Evolutionary conservation across 2,888 invertebrate species (phyloP).

Genomic region (Syrista parreyssii): DNA sequence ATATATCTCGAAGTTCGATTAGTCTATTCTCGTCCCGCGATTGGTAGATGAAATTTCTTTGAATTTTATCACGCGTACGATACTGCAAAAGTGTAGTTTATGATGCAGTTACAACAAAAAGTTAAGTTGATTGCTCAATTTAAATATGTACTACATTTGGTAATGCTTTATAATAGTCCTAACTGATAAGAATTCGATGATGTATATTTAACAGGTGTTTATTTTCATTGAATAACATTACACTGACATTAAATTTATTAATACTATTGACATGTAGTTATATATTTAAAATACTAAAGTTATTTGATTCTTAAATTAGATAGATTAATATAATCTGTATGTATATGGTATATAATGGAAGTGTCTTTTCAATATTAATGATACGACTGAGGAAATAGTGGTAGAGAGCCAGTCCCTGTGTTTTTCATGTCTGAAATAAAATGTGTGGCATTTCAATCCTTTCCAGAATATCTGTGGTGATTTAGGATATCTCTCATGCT

Average conservation of each 20-base stretch:
- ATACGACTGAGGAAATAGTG: too few species aligned
- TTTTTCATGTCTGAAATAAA: too few species aligned
- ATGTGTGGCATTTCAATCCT: too few species aligned
- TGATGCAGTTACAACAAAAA: not conserved
- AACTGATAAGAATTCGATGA: not conserved
- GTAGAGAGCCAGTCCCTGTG: too few species aligned
- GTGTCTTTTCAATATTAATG: not conserved
- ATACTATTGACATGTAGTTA: not conserved
- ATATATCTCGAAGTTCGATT: not conserved
- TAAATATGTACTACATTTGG: not conserved
- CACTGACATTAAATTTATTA: not conserved
- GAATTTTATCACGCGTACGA: not conserved
- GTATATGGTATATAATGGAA: not conserved
- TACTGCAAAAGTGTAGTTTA: not conserved
- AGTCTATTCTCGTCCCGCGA: too few species aligned
- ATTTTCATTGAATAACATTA: slow-evolving; percentile 7
- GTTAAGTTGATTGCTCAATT: not conserved
- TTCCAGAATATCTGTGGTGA: too few species aligned
- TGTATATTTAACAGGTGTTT: not conserved
- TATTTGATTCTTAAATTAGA: not conserved
- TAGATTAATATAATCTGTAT: not conserved
- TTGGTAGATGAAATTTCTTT: not conserved
- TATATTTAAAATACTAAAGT: not conserved
- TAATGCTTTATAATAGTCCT: not conserved
- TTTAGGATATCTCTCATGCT: too few species aligned